Conservation (phyloP, 2,113 vertebrate genomes). For the Helogale parvula region DNA sequence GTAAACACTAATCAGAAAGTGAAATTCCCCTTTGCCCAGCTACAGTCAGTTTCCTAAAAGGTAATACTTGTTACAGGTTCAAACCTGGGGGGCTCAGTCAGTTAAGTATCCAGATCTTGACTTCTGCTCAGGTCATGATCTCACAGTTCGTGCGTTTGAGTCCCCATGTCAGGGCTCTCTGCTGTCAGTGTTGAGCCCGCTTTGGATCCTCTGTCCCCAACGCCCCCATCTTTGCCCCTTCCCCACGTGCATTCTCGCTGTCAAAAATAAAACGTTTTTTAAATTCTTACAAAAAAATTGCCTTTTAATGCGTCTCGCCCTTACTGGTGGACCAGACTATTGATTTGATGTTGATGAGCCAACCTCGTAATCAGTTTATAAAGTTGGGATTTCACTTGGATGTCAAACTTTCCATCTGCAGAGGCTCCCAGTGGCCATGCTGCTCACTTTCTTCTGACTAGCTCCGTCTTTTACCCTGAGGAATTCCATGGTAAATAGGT, state of each 20-base stretch:
- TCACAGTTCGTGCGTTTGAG: too few species aligned
- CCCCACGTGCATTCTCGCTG: too few species aligned
- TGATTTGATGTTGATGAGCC: not conserved
- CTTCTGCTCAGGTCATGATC: too few species aligned
- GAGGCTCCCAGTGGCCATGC: not conserved
- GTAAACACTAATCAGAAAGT: not conserved
- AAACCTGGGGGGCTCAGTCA: not conserved
- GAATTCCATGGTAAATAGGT: not conserved
- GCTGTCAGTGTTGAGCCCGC: too few species aligned
- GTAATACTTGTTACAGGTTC: not conserved
- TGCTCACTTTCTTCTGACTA: not conserved
- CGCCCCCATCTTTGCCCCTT: too few species aligned
- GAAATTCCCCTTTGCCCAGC: not conserved
- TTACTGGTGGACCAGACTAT: not conserved
- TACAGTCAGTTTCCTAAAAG: slow-evolving; percentile 42
- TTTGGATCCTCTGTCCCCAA: too few species aligned
- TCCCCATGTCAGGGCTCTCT: too few species aligned
- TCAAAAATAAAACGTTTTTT: too few species aligned
- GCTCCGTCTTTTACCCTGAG: not conserved
- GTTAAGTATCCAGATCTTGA: too few species aligned
- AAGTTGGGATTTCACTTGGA: slow-evolving; percentile 24
- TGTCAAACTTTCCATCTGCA: not conserved
- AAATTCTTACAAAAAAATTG: not conserved
- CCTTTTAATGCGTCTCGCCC: not conserved
- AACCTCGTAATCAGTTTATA: not conserved